Evolutionary conservation across 2,113 vertebrate species (phyloP).

Genomic region (Turnix velox): DNA sequence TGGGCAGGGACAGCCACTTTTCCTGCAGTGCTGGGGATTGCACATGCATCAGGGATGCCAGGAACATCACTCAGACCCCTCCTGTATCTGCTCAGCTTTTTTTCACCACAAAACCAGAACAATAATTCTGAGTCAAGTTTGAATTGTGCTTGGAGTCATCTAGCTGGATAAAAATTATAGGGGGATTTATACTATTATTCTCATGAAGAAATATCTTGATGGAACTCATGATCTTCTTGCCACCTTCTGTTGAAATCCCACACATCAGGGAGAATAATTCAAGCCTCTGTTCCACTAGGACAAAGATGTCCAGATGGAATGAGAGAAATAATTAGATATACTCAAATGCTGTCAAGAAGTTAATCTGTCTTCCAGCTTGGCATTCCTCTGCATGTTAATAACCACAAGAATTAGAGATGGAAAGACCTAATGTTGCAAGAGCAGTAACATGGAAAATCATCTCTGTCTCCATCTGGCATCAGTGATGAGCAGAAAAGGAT

Average conservation of each 20-base stretch:
- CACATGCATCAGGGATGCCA: neutral
- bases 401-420: constrained; percentile 51
- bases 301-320: neutral
- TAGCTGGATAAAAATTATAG: neutral
- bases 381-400: constrained; percentile 35
- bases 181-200: neutral
- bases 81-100: neutral
- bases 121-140: neutral
- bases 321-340: neutral
- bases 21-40: neutral
- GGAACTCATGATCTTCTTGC: neutral
- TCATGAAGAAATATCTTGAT: neutral
- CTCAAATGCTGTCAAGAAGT: neutral
- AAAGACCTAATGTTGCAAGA: constrained; percentile 47
- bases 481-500: neutral
- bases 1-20: neutral
- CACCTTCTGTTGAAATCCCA: constrained; percentile 22
- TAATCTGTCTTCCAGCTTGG: neutral
- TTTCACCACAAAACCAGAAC: neutral
- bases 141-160: neutral
- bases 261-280: neutral
- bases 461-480: neutral
- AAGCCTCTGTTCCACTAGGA: neutral
- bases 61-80: neutral
- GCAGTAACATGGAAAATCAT: neutral